Base-by-base conservation (phyloP, 2,113 vertebrate genomes). In the Erinaceus europaeus region DNA sequence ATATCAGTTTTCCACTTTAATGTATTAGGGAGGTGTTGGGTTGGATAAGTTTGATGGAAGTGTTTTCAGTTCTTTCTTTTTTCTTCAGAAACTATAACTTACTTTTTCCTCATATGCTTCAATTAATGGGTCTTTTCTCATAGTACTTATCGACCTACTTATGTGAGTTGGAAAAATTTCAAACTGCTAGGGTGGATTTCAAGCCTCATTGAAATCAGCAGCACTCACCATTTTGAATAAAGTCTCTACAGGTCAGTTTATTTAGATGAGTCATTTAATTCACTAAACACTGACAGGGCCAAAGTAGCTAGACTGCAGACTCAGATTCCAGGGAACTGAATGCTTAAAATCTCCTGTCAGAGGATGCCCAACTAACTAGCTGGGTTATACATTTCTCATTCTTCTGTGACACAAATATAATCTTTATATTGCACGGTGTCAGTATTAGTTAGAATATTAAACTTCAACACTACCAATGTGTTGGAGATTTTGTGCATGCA, bases 141-240 rank as follows among this genome's bases (percentile, higher is more conserved):
- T 73, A 83, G 25, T 44, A 46, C 48, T 14, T 17, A 82, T 42
- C 38, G 18, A 46, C 79, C 84, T 55, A 55, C 42, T 81, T 21
- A 77, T 78, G 9, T 91, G 40, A 0, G 0, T 20, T 91, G 23
- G 46, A 83, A 61, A 1, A 0, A 0, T 0, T 69, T 86, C 84
- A 71, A 68, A 32, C 87, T 69, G 65, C 62, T 48, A 0, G 65
- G 50, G 42, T 93, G 13, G 55, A 62, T 86, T 91, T 89, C 61
- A 91, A 73, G 81, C 27, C 23, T 82, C 84, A 62, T 84, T 92
- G 73, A 52, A 81, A 94, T 91, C 90, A 92, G 72, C 65, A 91
- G 3, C 4, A 65, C 48, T 81, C 82, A 59, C 84, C 77, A 38
- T 90, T 77, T 84, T 84, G 77, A 90, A 90, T 91, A 69, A 87